A percentile compares a stretch with the other conserved stretches of the same genome.
Evolutionary conservation across 2,888 invertebrate genomes (phyloP).

Genomic region (Monochamus alternatus): DNA sequence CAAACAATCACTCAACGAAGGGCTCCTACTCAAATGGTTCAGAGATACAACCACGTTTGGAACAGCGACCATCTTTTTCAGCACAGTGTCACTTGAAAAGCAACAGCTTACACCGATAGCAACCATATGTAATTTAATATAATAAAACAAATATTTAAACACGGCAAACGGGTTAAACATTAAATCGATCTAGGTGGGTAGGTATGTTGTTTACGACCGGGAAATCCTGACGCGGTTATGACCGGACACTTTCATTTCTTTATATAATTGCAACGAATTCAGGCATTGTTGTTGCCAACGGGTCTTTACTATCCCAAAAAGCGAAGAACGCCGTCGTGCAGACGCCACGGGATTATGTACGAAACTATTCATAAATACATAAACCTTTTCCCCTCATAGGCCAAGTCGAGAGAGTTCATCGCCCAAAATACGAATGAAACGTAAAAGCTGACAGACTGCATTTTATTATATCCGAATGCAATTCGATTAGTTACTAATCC

Average conservation of each 20-base stretch:
- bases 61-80: constrained; percentile 58
- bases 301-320: neutral
- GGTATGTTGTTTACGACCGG: too few species aligned
- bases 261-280: neutral
- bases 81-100: constrained; percentile 28
- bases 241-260: neutral
- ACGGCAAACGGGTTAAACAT: neutral
- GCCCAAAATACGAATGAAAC: constrained; percentile 53
- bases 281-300: neutral
- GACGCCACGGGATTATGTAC: constrained; percentile 37
- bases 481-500: too few species aligned
- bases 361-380: constrained; percentile 57
- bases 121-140: constrained; percentile 38
- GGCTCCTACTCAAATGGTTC: constrained; percentile 50
- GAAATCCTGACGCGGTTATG: neutral
- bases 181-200: too few species aligned
- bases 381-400: constrained; percentile 58
- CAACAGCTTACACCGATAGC: constrained; percentile 42
- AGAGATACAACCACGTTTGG: constrained; percentile 46
- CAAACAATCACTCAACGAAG: constrained; percentile 67
- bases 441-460: constrained; percentile 38
- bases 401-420: constrained; percentile 51
- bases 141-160: constrained; percentile 26
- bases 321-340: constrained; percentile 16
- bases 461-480: constrained; percentile 6